These are phyloP conservation scores for Sylvicapra grimmia DNA, from an alignment of 2,113 vertebrate species.

Conservation along the genomic window DNA sequence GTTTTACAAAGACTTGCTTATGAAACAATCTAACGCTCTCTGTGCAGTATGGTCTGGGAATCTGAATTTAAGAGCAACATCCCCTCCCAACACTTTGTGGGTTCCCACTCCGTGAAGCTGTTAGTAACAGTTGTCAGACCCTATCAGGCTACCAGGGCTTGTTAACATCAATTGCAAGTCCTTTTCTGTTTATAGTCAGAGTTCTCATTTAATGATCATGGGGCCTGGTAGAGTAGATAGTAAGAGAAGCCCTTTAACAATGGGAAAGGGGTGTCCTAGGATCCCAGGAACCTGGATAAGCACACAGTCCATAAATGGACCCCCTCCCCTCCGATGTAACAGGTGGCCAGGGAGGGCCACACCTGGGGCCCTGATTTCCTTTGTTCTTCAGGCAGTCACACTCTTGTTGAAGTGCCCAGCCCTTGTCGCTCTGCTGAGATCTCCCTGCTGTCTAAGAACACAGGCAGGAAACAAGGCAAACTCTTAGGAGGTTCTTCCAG, in stretches of 20 bases:
- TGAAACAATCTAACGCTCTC: neutral
- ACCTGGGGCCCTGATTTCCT: neutral
- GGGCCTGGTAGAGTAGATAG: no score
- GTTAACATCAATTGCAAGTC: neutral
- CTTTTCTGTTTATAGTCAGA: neutral
- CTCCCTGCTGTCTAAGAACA: neutral
- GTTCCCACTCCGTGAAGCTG: neutral
- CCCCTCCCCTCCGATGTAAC: rapidly evolving
- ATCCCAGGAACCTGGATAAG: no score
- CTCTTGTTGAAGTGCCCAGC: neutral
- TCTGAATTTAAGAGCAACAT: neutral
- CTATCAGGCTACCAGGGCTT: neutral
- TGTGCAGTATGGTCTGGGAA: neutral
- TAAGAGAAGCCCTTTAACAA: neutral
- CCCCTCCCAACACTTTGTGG: no score
- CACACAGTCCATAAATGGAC: no score
- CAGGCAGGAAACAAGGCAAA: neutral
- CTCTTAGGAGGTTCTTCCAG: neutral
- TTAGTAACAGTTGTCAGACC: neutral
- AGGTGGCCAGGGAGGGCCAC: neutral
- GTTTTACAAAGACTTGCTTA: neutral
- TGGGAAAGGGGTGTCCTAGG: no score
- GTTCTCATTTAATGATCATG: neutral
- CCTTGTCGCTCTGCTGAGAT: neutral
- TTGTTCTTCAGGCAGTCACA: neutral